phyloP scores from a whole-genome alignment of 2,113 vertebrate species.

The Leucoraja erinaceus region DNA sequence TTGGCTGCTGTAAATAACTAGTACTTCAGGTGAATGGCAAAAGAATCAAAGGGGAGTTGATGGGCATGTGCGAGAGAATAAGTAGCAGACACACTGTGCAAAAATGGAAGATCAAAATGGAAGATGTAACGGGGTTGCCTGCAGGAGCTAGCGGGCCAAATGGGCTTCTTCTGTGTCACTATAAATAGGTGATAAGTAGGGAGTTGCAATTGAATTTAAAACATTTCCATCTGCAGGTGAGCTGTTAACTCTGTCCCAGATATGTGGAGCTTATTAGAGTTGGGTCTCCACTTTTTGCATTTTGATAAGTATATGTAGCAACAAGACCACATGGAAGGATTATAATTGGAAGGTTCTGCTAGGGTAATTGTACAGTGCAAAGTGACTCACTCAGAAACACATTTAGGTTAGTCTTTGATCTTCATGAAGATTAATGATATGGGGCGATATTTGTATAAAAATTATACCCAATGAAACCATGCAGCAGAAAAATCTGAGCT shows the following conservation, averaged over 20 bases:
- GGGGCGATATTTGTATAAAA: neutral
- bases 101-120: too few species aligned
- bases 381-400: neutral
- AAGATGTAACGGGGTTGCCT: too few species aligned
- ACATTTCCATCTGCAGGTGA: neutral
- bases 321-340: neutral
- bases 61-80: too few species aligned
- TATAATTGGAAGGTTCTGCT: neutral
- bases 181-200: too few species aligned
- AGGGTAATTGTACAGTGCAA: neutral
- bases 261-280: neutral
- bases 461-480: neutral
- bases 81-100: too few species aligned
- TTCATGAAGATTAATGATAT: neutral
- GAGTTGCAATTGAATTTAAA: neutral
- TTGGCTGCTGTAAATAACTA: too few species aligned
- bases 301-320: neutral
- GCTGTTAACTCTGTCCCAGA: neutral
- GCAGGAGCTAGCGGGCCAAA: too few species aligned
- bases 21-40: too few species aligned
- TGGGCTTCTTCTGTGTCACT: neutral
- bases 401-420: neutral
- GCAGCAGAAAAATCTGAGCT: neutral
- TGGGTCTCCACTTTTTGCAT: neutral
- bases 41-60: too few species aligned